Conservation (phyloP, 2,113 vertebrate genomes). For the Rhabdornis inornatus region DNA sequence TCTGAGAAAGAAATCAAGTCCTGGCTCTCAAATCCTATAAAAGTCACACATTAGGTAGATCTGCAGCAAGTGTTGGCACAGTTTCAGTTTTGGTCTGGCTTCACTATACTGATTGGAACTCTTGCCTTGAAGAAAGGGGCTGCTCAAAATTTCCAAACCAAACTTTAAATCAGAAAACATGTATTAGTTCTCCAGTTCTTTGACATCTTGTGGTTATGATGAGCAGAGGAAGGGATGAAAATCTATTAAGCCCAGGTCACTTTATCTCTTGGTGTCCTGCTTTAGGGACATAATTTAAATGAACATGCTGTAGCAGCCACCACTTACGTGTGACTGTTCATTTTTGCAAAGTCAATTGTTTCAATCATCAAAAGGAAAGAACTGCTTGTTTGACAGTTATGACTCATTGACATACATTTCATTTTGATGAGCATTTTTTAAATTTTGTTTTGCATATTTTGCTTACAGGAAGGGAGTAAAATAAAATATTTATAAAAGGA, state of each 20-base stretch:
- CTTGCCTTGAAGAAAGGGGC: not conserved
- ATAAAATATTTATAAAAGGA: not conserved
- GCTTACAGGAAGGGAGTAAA: not conserved
- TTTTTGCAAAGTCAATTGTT: constrained; percentile 64
- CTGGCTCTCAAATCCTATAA: not conserved
- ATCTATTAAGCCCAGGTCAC: not conserved
- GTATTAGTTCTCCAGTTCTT: not conserved
- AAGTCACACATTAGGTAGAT: not conserved
- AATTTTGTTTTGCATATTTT: not conserved
- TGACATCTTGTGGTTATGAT: not conserved
- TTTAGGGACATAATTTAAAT: not conserved
- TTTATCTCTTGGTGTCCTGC: not conserved
- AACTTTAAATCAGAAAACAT: not conserved
- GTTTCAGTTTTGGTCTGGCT: not conserved
- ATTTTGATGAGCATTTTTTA: not conserved
- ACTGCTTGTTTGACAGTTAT: not conserved
- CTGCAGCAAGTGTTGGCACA: not conserved
- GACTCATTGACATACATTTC: not conserved
- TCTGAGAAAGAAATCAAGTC: not conserved
- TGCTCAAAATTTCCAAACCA: not conserved
- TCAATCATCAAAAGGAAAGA: constrained; percentile 50
- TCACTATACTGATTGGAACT: not conserved
- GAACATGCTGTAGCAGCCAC: not conserved
- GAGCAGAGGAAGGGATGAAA: not conserved
- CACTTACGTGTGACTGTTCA: not conserved